Conservation (phyloP, 92 coral and sea anemone genomes). For the Phenganax stokvisi region DNA sequence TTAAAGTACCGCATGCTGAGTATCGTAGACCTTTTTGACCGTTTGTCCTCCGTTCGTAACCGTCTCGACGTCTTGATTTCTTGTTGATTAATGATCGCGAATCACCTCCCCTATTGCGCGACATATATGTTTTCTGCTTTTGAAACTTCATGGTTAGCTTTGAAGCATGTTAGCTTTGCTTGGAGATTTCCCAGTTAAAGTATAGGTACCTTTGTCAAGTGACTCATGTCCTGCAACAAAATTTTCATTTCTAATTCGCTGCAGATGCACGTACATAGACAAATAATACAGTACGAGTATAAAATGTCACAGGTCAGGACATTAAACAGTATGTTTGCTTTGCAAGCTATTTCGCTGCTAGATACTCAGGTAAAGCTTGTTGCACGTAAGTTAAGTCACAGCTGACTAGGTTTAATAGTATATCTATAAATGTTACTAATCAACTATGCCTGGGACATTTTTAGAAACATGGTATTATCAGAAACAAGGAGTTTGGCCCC, state of each 20-base stretch:
- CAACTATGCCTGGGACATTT: neutral
- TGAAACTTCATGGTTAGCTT: neutral
- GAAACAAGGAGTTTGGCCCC: neutral
- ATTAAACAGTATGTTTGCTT: neutral
- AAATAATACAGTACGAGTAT: neutral
- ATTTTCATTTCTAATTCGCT: no score
- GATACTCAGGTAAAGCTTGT: no score
- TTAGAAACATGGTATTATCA: neutral
- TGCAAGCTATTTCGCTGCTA: neutral
- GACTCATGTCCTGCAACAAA: no score
- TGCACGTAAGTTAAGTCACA: no score
- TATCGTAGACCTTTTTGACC: slow-evolving; percentile 11
- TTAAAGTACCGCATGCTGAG: neutral
- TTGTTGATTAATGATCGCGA: neutral
- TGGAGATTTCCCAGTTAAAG: neutral
- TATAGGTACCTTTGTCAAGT: neutral
- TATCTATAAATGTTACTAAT: neutral
- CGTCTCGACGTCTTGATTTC: neutral
- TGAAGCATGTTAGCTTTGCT: neutral
- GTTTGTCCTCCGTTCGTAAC: neutral
- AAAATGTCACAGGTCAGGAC: slow-evolving; percentile 9
- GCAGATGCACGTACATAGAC: neutral
- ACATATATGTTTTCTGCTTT: neutral
- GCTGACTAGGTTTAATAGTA: neutral
- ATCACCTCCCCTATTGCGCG: neutral